Evolutionary conservation across 1,140 invertebrate species (phyloP), one percentile per base, ranked within the genome.

Genomic region (Ceratoteleas bidentatus): DNA sequence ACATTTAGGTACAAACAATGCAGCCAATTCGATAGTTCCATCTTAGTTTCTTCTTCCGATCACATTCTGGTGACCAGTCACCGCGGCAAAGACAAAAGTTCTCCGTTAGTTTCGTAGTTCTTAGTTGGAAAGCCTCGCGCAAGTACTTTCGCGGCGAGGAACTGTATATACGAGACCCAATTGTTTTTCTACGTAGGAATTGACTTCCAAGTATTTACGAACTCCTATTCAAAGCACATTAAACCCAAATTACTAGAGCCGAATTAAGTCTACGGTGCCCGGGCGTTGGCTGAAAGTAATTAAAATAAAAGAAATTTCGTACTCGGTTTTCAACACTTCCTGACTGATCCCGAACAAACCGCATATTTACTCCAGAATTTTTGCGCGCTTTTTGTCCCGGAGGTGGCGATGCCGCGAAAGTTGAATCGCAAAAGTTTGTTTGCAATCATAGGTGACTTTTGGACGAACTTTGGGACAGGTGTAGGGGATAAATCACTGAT

Each of bases 371-470:
- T 16, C 40, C 14, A 49, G 61, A 49, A 75, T 69, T 74, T 72
- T 14, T 36, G 14, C 57, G 15, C 43, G 54, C 16, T 73, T 83
- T 75, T 77, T 61, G 60, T 64, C 64, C 45, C 58, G 33, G 38
- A 24, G 57, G 57, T 54, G 49, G 54, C 40, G 56, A 79, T 9
- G 68, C 32, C 75, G 52, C 62, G 69, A 86, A 88, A 88, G 81
- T 87, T 84, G 82, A 88, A 87, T 87, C 84, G 86, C 81, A 85
- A 88, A 88, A 88, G 84, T 88, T 88, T 88, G 87, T 87, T 88
- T 62, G 52, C 47, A 50, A 60, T 61, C 68, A 36, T 34, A 47
- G 58, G 61, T 54, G 40, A 68, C 65, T 57, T 56, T 43, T 24
- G 1, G 24, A 6, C 15, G 38, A 54, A 73, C 50, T 61, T 54